Conservation (phyloP, 2,888 invertebrate species). For the Thysanoteuthis rhombus region DNA sequence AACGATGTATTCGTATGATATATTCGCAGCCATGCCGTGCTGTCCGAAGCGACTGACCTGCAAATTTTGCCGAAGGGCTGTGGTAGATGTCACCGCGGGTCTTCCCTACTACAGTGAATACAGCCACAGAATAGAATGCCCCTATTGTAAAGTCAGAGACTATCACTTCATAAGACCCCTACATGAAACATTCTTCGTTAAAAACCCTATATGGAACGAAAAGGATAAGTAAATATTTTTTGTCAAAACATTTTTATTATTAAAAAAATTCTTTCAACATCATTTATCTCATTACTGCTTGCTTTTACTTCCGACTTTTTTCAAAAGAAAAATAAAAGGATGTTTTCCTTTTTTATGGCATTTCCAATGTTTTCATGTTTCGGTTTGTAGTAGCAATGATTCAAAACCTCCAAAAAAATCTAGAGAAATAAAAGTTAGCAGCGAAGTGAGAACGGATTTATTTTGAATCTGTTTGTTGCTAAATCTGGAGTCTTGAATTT, state of each 20-base stretch:
- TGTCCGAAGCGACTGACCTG: conserved; percentile 93
- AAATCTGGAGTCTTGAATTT: no score
- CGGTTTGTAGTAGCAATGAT: background rate
- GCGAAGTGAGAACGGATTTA: no score
- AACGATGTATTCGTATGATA: conserved; percentile 98
- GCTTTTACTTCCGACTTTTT: background rate
- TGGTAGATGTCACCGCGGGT: conserved; percentile 84
- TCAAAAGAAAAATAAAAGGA: background rate
- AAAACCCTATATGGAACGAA: conserved; percentile 51
- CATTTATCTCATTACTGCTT: background rate
- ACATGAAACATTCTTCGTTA: conserved; percentile 54
- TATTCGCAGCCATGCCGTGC: conserved; percentile 96
- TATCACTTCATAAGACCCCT: conserved; percentile 95
- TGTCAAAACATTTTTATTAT: conserved; percentile 21
- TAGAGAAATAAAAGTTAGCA: no score
- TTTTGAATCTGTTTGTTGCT: no score
- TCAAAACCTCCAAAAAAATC: background rate
- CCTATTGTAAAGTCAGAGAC: conserved; percentile 88
- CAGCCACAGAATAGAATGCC: conserved; percentile 84
- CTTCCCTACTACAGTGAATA: conserved; percentile 94
- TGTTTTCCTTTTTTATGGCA: background rate
- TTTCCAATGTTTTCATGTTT: background rate
- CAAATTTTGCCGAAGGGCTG: conserved; percentile 88
- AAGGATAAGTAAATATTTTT: conserved; percentile 1
- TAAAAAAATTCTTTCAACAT: background rate